Base-by-base conservation (phyloP, 1,140 invertebrate genomes). In the Lepidotrigona ventralis region DNA sequence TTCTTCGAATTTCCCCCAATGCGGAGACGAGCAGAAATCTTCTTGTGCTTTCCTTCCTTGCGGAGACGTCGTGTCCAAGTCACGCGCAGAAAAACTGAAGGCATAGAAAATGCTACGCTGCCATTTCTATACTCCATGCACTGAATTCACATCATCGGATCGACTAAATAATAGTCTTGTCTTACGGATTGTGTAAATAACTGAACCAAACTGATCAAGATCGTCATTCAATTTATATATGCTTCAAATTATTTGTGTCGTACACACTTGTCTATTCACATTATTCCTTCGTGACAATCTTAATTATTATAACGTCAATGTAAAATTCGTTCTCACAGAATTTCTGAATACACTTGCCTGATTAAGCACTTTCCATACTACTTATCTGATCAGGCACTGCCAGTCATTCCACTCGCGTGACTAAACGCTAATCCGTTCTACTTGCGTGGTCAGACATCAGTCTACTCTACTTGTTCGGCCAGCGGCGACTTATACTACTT, bases 1-100 rank as follows among this genome's bases (percentile, higher is more conserved):
- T 81, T 66, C 86, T 88, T 88, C 54, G 70, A 71, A 79, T 88
- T 79, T 75, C 54, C 14, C 85, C 56, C 76, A 19, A 68, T 53
- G 69, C 77, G 77, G 33, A 23, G 58, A 23, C 69, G 21, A 66
- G 58, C 73, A 60, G 66, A 76, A 86, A 84, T 87, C 76, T 76
- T 33, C 75, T 54, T 29, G 54, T 33, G 56, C 17, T 84, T 79
- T 80, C 58, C 77, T 68, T 77, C 56, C 51, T n/a, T 70, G 54
- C 33, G 33, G 21, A 58, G 26, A 79, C 56, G 51, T 54, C 56
- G 51, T 54, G 23, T 33, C 29, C 51, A 69, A 12, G 53, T 54
- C 53, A 19, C n/a, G 11, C 54, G 54, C 33, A 33, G 12, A 14
- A 21, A 70, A 12, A 17, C 3, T 12, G 19, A 14, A 12, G 26